Evolutionary conservation across 2,888 invertebrate genomes (phyloP), one percentile per base, ranked within the genome.

Genomic region (Mycogona germanica): DNA sequence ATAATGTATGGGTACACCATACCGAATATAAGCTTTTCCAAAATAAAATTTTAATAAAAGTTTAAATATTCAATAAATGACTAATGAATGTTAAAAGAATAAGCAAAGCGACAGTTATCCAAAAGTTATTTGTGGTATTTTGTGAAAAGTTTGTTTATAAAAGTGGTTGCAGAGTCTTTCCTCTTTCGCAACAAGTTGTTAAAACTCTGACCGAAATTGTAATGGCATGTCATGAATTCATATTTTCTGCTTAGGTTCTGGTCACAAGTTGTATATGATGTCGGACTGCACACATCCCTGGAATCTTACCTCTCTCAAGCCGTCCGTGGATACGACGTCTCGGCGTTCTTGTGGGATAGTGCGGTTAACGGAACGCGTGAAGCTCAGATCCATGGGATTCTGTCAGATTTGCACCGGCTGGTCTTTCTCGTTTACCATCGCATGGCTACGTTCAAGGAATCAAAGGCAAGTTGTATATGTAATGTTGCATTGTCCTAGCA

Each of bases 371-470:
- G 68, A 12, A 70, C 77, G 23, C 72, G 73, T 42, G 72, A 78
- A 28, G 73, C 80, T 42, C n/a, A n/a, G n/a, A 75, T 86, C 38
- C 74, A 78, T 57, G 74, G 76, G 50, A 63, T 78, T 14, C 71
- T 73, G 53, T 64, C 68, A 40, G 67, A 76, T 50, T 64, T 78
- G 14, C 71, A 74, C 55, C 65, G 68, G 40, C 67, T 73, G 19
- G 78, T 87, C 51, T 78, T 88, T 47, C 72, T 82, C 23, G 73
- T 87, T 7, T 81, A 84, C 64, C 76, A 82, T 60, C 77, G 92
- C 63, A 75, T 93, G 60, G 75, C 85, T 9, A 87, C 86, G 12
- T 81, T 81, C 67, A 82, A 80, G 62, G 86, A 88, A 67, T 82
- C 82, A 17, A 77, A 80, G 70, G 83, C 82, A 66, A 66, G 64